Conservation (phyloP, 1,140 invertebrate genomes). For the Frieseomelitta varia region DNA sequence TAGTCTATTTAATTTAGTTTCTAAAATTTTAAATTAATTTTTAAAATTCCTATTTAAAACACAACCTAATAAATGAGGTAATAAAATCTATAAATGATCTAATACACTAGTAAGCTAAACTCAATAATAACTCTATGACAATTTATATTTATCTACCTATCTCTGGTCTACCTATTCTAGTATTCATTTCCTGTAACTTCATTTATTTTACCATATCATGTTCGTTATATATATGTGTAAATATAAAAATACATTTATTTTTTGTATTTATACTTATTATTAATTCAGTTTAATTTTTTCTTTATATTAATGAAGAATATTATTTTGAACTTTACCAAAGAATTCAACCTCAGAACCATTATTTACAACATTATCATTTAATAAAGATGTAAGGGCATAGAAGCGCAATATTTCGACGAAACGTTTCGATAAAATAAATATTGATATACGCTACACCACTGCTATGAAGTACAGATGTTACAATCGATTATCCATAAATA, state of each 20-base stretch:
- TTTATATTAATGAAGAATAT: background rate
- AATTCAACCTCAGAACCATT: background rate
- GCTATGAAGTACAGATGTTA: conserved; percentile 41
- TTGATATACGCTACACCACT: conserved; percentile 12
- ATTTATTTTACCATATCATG: background rate
- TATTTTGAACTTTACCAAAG: background rate
- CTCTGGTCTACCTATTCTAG: background rate
- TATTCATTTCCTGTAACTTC: background rate
- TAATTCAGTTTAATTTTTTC: background rate
- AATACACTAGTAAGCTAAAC: background rate
- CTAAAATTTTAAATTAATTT: too few species aligned
- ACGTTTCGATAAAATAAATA: conserved; percentile 23
- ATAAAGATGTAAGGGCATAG: background rate
- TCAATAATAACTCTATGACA: background rate
- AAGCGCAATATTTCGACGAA: conserved; percentile 10
- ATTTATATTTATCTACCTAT: background rate
- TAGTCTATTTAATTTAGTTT: background rate
- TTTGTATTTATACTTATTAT: background rate
- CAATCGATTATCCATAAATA: conserved; percentile 47
- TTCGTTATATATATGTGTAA: background rate
- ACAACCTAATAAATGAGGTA: background rate
- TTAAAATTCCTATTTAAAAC: background rate
- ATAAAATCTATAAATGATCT: background rate
- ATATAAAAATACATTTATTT: too few species aligned
- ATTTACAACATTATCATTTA: background rate